phyloP scores from a whole-genome alignment of 2,113 vertebrate genomes.

The Triplophysa dalaica region DNA sequence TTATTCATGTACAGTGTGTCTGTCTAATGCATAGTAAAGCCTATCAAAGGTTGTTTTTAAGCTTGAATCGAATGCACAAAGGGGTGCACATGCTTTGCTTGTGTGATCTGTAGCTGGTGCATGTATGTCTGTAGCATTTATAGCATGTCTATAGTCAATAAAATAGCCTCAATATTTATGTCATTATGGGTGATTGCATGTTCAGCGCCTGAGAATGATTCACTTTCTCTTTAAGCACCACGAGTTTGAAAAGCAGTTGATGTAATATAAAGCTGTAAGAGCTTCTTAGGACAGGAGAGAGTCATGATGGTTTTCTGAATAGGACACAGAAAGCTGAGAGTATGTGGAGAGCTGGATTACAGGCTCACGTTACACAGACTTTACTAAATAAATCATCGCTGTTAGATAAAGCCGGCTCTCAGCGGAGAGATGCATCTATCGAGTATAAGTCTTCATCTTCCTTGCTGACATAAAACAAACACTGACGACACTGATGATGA shows the following conservation, averaged over 20 bases:
- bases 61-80: too few species aligned
- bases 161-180: background rate
- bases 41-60: too few species aligned
- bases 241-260: conserved; percentile 17
- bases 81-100: too few species aligned
- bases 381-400: conserved; percentile 92
- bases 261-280: conserved; percentile 33
- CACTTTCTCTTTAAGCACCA: conserved; percentile 33
- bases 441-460: conserved; percentile 64
- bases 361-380: conserved; percentile 65
- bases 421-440: conserved; percentile 74
- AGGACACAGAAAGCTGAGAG: conserved; percentile 68
- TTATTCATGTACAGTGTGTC: too few species aligned
- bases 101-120: too few species aligned
- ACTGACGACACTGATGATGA: background rate
- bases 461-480: background rate
- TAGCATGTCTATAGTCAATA: background rate
- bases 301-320: conserved; percentile 43
- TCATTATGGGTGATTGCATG: background rate
- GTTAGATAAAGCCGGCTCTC: conserved; percentile 75
- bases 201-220: conserved; percentile 5
- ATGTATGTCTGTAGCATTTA: background rate
- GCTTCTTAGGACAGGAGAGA: conserved; percentile 30
- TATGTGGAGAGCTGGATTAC: conserved; percentile 57
- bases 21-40: too few species aligned